Conservation (phyloP, 2,113 vertebrate species). For the Dinomys branickii region DNA sequence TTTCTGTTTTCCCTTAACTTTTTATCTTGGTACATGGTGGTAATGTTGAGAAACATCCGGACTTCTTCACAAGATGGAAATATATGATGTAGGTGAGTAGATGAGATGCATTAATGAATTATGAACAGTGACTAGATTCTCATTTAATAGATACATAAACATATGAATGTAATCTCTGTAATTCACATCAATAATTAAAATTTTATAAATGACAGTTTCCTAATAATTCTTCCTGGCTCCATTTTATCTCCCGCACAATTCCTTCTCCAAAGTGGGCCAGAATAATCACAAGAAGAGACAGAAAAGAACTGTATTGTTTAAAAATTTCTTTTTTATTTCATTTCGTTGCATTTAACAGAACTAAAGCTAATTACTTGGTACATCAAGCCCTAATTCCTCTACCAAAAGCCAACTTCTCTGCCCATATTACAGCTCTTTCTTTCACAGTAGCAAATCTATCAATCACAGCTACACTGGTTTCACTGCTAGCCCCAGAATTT, state of each 20-base stretch:
- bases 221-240: neutral
- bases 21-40: neutral
- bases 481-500: neutral
- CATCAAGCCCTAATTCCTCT: neutral
- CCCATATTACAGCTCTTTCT: neutral
- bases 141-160: neutral
- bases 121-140: neutral
- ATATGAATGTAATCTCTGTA: neutral
- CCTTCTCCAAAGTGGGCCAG: neutral
- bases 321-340: neutral
- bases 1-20: neutral
- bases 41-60: neutral
- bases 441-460: neutral
- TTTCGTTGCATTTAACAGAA: neutral
- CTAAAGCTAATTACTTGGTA: neutral
- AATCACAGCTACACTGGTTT: neutral
- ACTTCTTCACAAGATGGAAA: neutral
- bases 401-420: neutral
- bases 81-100: neutral
- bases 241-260: neutral
- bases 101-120: neutral
- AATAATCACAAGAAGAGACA: neutral
- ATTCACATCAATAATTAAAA: neutral
- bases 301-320: neutral
- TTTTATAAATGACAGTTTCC: neutral